Conservation (phyloP, 2,797 vertebrate genomes). For the Macropus fuliginosus region DNA sequence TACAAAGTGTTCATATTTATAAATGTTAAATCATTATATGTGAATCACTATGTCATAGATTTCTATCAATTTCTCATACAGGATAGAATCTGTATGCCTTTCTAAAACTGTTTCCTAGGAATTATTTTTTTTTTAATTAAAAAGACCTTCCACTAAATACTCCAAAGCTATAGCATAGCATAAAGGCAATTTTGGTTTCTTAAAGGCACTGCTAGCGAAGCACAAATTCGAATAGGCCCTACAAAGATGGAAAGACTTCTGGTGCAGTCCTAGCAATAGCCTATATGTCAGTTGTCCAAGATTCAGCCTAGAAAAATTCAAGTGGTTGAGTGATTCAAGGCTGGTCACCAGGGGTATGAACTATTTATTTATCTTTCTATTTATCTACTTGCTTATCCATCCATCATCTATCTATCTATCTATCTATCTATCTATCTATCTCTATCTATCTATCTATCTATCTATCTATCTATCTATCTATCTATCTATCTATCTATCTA, state of each 20-base stretch:
- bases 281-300: too few relatives aligned
- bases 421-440: neutral
- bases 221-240: too few relatives aligned
- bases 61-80: neutral
- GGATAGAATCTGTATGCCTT: neutral
- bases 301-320: neutral
- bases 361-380: neutral
- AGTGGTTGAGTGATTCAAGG: neutral
- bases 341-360: neutral
- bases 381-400: too few relatives aligned
- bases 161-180: too few relatives aligned
- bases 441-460: neutral
- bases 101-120: neutral
- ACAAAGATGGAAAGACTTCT: too few relatives aligned
- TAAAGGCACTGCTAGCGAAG: too few relatives aligned
- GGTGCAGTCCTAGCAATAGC: too few relatives aligned
- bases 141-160: too few relatives aligned
- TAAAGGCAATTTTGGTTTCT: too few relatives aligned
- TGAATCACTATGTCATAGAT: conserved; percentile 1
- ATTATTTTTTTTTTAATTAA: neutral
- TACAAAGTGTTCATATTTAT: neutral
- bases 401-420: too few relatives aligned
- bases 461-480: too few relatives aligned
- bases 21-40: neutral
- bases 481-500: neutral